Conservation (phyloP, 2,797 vertebrate genomes). For the Fundulus diaphanus region DNA sequence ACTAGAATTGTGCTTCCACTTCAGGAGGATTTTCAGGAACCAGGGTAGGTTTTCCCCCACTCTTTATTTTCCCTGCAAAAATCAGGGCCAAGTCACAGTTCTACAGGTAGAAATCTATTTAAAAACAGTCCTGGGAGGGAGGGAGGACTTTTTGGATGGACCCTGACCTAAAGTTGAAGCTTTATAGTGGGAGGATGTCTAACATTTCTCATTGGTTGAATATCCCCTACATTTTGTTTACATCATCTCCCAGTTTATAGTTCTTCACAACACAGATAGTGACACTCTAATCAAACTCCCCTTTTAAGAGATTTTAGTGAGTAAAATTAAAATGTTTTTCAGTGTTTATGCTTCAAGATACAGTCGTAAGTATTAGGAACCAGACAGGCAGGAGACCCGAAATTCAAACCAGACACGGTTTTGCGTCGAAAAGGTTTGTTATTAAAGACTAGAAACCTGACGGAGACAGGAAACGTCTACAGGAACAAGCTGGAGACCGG, state of each 20-base stretch:
- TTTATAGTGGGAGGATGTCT: background rate
- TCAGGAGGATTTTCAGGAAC: background rate
- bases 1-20: conserved; percentile 12
- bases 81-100: background rate
- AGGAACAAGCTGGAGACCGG: too few species aligned
- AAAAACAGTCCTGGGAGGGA: background rate
- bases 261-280: background rate
- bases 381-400: too few species aligned
- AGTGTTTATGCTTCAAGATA: too few species aligned
- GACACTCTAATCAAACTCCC: background rate
- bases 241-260: background rate
- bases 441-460: too few species aligned
- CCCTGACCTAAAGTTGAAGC: background rate
- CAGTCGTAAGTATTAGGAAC: too few species aligned
- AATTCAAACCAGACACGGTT: too few species aligned
- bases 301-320: background rate
- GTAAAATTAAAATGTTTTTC: too few species aligned
- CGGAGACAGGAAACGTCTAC: too few species aligned
- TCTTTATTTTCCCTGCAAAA: background rate
- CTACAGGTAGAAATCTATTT: background rate
- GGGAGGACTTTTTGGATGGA: background rate
- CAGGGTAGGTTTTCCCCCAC: background rate
- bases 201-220: background rate
- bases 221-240: background rate
- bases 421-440: too few species aligned